Conservation (phyloP, 1,140 invertebrate genomes). For the Habropoda laboriosa region DNA sequence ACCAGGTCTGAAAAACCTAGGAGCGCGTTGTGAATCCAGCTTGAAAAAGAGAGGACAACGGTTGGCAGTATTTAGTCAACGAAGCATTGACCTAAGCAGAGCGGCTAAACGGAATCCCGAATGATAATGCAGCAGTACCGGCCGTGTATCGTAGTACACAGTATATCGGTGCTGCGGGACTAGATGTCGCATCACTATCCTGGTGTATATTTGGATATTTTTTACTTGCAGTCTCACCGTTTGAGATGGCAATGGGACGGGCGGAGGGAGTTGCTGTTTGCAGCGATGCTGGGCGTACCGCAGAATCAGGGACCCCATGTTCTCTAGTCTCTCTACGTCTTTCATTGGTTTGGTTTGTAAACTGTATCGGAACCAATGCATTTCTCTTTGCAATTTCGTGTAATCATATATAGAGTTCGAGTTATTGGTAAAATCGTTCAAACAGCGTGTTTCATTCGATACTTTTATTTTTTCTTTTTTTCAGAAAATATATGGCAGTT, state of each 20-base stretch:
- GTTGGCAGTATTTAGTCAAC: background rate
- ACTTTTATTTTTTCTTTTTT: slow-evolving; percentile 36
- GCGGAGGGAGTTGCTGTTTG: slow-evolving; percentile 54
- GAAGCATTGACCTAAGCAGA: slow-evolving; percentile 1
- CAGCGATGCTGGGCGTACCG: slow-evolving; percentile 51
- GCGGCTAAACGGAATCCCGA: background rate
- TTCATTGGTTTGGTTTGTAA: slow-evolving; percentile 77
- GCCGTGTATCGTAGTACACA: too few relatives aligned
- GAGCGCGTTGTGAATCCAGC: background rate
- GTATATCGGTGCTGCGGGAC: slow-evolving; percentile 14
- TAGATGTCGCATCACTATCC: slow-evolving; percentile 53
- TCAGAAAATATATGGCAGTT: slow-evolving; percentile 32
- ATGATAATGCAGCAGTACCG: background rate
- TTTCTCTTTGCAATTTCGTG: slow-evolving; percentile 55
- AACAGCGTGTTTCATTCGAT: slow-evolving; percentile 6
- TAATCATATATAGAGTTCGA: slow-evolving; percentile 23
- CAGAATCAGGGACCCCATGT: slow-evolving; percentile 50
- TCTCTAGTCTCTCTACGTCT: slow-evolving; percentile 60
- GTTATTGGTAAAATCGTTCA: slow-evolving; percentile 12
- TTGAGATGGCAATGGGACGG: slow-evolving; percentile 75
- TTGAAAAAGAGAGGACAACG: background rate
- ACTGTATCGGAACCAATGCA: slow-evolving; percentile 75
- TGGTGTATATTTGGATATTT: slow-evolving; percentile 77
- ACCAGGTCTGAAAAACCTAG: slow-evolving; percentile 47
- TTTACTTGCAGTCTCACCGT: slow-evolving; percentile 80